phyloP scores from a whole-genome alignment of 1,140 invertebrate genomes.

The Micrasema minimum region DNA sequence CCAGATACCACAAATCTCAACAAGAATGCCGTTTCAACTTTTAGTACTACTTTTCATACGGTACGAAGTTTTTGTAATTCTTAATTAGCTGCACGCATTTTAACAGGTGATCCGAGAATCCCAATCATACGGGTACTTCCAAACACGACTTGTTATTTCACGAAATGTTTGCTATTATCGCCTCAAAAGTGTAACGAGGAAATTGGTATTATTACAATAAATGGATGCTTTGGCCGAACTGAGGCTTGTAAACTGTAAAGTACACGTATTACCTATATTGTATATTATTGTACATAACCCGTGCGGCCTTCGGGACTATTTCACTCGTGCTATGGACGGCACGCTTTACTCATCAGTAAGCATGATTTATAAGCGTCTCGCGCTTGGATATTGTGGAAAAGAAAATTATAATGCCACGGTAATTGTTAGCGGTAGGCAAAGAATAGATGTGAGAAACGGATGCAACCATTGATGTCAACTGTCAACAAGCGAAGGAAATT shows the following conservation, averaged over 20 bases:
- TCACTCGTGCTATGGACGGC: neutral
- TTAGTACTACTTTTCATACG: no score
- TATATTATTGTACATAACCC: neutral
- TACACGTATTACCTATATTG: no score
- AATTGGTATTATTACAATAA: slow-evolving; percentile 39
- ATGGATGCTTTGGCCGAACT: slow-evolving; percentile 16
- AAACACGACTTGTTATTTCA: slow-evolving; percentile 27
- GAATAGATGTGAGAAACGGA: no score
- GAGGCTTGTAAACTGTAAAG: neutral
- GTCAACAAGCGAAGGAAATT: no score
- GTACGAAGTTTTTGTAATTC: no score
- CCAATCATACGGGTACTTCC: neutral
- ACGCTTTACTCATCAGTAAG: slow-evolving; percentile 26
- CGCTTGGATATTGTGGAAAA: neutral
- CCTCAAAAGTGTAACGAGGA: slow-evolving; percentile 32
- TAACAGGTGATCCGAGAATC: no score
- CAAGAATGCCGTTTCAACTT: no score
- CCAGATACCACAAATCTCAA: slow-evolving; percentile 7
- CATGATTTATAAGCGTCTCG: slow-evolving; percentile 28
- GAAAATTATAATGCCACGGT: slow-evolving; percentile 4
- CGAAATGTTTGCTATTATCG: slow-evolving; percentile 31
- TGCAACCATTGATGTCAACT: no score
- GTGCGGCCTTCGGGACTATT: neutral
- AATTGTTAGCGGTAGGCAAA: no score
- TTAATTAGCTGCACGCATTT: no score